Evolutionary conservation across 1,140 invertebrate genomes (phyloP).

Genomic region (Meloidogyne chitwoodi): DNA sequence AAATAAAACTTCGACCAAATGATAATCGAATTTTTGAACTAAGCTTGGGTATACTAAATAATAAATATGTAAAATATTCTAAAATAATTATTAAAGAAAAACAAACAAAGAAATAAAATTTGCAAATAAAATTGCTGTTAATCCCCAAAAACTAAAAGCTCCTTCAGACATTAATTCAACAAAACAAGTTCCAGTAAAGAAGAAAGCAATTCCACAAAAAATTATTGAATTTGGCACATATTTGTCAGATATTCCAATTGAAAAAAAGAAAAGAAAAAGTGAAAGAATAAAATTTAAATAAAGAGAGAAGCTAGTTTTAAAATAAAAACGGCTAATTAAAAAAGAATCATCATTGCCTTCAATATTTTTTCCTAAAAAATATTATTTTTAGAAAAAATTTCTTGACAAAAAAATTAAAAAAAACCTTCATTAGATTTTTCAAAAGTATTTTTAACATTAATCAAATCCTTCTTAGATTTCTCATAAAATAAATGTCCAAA

Average conservation of each 20-base stretch:
- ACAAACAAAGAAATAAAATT: slow-evolving; percentile 49
- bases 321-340: slow-evolving; percentile 19
- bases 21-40: slow-evolving; percentile 40
- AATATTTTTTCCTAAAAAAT: neutral
- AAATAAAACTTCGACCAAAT: slow-evolving; percentile 39
- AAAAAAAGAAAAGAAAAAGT: slow-evolving; percentile 47
- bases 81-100: neutral
- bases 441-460: neutral
- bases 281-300: slow-evolving; percentile 49
- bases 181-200: slow-evolving; percentile 44
- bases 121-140: slow-evolving; percentile 37
- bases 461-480: neutral
- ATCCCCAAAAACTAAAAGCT: slow-evolving; percentile 32
- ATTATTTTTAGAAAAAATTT: neutral
- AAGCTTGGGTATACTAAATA: slow-evolving; percentile 46
- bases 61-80: neutral
- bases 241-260: slow-evolving; percentile 39
- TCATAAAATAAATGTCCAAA: slow-evolving; percentile 29
- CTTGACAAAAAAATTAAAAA: neutral
- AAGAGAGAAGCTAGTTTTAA: slow-evolving; percentile 40
- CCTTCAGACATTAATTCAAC: slow-evolving; percentile 39
- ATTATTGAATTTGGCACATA: slow-evolving; percentile 44
- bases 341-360: neutral
- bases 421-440: neutral
- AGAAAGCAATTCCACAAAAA: slow-evolving; percentile 45